Conservation (phyloP, 2,797 vertebrate species). For the Sebastes variabilis region DNA sequence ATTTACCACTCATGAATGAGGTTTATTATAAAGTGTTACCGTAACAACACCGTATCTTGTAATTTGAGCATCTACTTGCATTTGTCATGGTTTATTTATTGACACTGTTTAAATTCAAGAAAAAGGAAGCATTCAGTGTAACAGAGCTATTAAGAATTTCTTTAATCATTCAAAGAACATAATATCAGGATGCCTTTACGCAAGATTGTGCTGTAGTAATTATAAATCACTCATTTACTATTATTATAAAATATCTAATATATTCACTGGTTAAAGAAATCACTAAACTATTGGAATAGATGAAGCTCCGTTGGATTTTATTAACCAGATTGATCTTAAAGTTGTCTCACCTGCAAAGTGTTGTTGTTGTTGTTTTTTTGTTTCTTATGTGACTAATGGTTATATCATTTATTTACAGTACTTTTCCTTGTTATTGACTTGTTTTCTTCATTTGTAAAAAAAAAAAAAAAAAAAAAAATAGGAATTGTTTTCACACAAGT, state of each 20-base stretch:
- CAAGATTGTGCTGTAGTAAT: conserved; percentile 25
- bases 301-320: background rate
- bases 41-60: background rate
- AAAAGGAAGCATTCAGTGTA: background rate
- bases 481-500: conserved; percentile 18
- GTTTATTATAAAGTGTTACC: no score
- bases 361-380: conserved; percentile 29
- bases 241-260: background rate
- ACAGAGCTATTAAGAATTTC: background rate
- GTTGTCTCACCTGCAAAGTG: conserved; percentile 22
- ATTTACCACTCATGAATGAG: no score
- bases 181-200: conserved; percentile 38
- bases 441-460: conserved; percentile 2
- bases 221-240: conserved; percentile 8
- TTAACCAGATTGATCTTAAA: conserved; percentile 26
- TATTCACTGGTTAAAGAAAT: background rate
- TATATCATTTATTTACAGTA: background rate
- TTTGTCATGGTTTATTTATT: conserved; percentile 12
- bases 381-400: conserved; percentile 6
- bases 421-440: background rate
- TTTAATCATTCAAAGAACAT: background rate
- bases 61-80: conserved; percentile 1
- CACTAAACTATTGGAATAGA: background rate
- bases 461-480: background rate
- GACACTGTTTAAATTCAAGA: background rate